Evolutionary conservation across 2,888 invertebrate species (phyloP).

Genomic region (Tinea trinotella): DNA sequence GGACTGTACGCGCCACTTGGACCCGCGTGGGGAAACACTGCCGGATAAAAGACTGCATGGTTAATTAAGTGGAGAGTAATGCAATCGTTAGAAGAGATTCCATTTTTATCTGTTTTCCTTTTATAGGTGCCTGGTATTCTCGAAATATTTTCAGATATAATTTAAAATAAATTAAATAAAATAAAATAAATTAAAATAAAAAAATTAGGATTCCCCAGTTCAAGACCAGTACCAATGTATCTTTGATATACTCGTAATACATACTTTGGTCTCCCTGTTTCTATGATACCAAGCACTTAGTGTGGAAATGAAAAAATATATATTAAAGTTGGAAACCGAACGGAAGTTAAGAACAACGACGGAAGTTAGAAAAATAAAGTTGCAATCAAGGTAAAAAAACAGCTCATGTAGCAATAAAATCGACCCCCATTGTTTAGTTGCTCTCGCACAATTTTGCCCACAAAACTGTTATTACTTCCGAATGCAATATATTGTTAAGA

Average conservation of each 20-base stretch:
- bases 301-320: too few relatives aligned
- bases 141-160: too few relatives aligned
- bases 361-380: slow-evolving; percentile 13
- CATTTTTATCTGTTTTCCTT: not conserved
- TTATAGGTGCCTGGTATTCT: not conserved
- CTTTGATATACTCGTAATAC: too few relatives aligned
- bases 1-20: slow-evolving; percentile 97
- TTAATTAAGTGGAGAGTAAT: slow-evolving; percentile 48
- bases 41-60: slow-evolving; percentile 64
- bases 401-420: slow-evolving; percentile 12
- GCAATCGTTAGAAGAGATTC: not conserved
- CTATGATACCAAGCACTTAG: too few relatives aligned
- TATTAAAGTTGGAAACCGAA: not conserved
- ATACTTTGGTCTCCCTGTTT: too few relatives aligned
- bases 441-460: slow-evolving; percentile 61
- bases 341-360: too few relatives aligned
- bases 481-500: slow-evolving; percentile 59
- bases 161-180: too few relatives aligned
- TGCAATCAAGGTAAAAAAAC: slow-evolving; percentile 17
- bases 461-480: slow-evolving; percentile 72
- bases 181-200: too few relatives aligned
- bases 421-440: slow-evolving; percentile 16
- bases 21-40: slow-evolving; percentile 95
- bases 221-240: too few relatives aligned
- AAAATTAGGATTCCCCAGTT: too few relatives aligned